Evolutionary conservation across 2,888 invertebrate species (phyloP).

Genomic region (Drosophila testacea): DNA sequence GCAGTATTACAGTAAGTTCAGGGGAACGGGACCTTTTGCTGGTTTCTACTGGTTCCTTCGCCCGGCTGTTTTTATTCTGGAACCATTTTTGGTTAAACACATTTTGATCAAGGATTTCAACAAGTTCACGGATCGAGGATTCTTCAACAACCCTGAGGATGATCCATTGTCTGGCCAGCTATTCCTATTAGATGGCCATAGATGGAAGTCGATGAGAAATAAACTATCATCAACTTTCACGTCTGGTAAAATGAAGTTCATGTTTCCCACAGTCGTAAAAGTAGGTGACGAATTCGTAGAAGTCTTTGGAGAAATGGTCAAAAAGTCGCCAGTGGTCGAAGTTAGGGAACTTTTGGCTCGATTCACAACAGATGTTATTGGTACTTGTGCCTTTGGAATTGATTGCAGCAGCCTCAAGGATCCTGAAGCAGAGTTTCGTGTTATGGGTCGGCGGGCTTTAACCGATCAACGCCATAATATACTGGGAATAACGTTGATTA

Average conservation of each 20-base stretch:
- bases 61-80: constrained; percentile 67
- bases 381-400: constrained; percentile 85
- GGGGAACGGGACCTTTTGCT: constrained; percentile 63
- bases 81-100: constrained; percentile 62
- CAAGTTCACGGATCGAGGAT: constrained; percentile 83
- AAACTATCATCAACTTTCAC: constrained; percentile 86
- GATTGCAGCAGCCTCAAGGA: constrained; percentile 85
- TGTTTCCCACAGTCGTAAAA: constrained; percentile 83
- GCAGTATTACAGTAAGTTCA: constrained; percentile 61
- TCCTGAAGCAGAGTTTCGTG: constrained; percentile 83
- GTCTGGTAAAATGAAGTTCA: constrained; percentile 86
- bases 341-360: constrained; percentile 78
- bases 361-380: constrained; percentile 86
- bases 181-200: constrained; percentile 82
- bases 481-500: constrained; percentile 41
- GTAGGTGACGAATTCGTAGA: constrained; percentile 64
- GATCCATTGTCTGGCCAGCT: constrained; percentile 84
- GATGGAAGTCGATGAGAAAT: constrained; percentile 85
- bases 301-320: constrained; percentile 55
- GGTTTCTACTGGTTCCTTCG: constrained; percentile 79
- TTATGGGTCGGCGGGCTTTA: constrained; percentile 70
- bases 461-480: constrained; percentile 36
- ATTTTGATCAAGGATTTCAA: constrained; percentile 81
- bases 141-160: constrained; percentile 78
- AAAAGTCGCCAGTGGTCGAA: constrained; percentile 68